Percentiles rank a stretch among this genome's conserved stretches.
Evolutionary conservation across 1,140 invertebrate genomes (phyloP).

Genomic region (Tetramorium parvispinum): DNA sequence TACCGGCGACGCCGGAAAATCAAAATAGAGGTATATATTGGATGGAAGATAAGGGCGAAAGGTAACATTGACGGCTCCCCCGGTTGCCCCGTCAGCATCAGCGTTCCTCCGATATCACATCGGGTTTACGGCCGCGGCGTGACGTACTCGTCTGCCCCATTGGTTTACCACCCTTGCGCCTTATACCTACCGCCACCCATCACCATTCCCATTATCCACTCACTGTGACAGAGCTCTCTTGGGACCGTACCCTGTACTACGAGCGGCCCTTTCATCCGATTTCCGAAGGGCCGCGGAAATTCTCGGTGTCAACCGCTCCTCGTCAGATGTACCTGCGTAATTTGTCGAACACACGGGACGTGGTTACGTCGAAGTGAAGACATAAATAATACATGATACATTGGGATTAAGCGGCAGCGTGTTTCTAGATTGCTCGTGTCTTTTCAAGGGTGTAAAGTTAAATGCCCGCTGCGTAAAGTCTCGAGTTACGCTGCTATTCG

Average conservation of each 20-base stretch:
- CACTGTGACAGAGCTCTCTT: conserved; percentile 83
- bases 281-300: conserved; percentile 63
- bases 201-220: conserved; percentile 84
- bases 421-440: not conserved
- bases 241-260: conserved; percentile 75
- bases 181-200: conserved; percentile 77
- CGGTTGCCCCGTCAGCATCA: conserved; percentile 83
- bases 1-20: conserved; percentile 41
- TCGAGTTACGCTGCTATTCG: not conserved
- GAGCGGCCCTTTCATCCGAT: conserved; percentile 71
- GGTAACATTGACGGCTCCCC: conserved; percentile 84
- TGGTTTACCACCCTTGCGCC: conserved; percentile 74
- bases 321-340: conserved; percentile 59
- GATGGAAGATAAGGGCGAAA: conserved; percentile 64
- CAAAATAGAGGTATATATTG: conserved; percentile 68
- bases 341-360: conserved; percentile 48
- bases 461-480: not conserved
- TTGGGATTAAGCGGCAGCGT: conserved; percentile 29
- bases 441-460: not conserved
- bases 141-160: conserved; percentile 82
- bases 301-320: conserved; percentile 55
- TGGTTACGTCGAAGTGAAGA: conserved; percentile 22
- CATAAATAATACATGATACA: conserved; percentile 40
- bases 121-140: conserved; percentile 84
- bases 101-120: conserved; percentile 82